A percentile compares a stretch with the other conserved stretches of the same genome.
These are phyloP conservation scores for Rallus crepitans DNA, from an alignment of 2,797 vertebrate species.

Conservation along the genomic window DNA sequence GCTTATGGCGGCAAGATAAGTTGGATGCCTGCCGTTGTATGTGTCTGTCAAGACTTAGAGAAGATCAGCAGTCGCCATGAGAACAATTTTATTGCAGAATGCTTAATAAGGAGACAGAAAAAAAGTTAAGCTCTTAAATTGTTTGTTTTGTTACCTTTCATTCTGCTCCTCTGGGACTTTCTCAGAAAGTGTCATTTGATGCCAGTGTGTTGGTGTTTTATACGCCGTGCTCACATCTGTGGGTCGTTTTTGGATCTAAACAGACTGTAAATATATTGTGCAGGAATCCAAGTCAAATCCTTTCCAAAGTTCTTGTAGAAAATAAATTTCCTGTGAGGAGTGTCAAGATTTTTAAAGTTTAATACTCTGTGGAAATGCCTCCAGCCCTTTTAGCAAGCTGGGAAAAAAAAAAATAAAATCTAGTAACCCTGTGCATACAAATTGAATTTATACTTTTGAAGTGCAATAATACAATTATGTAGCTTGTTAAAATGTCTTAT, in stretches of 20 bases:
- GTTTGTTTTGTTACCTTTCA: neutral
- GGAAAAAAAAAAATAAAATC: constrained; percentile 12
- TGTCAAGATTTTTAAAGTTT: constrained; percentile 74
- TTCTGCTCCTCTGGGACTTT: neutral
- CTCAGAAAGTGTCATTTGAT: neutral
- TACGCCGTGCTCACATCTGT: neutral
- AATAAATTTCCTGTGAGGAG: constrained; percentile 75
- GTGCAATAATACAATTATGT: neutral
- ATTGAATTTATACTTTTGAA: constrained; percentile 30
- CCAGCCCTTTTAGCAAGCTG: constrained; percentile 33
- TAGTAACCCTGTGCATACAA: constrained; percentile 18
- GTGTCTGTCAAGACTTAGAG: neutral
- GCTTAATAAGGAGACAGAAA: neutral
- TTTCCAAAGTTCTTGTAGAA: constrained; percentile 70
- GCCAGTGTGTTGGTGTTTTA: neutral
- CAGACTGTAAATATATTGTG: constrained; percentile 64
- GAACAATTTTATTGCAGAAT: neutral
- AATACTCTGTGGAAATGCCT: constrained; percentile 51
- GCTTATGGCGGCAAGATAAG: neutral
- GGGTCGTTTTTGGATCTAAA: constrained; percentile 17
- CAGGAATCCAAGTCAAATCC: constrained; percentile 69
- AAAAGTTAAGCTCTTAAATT: neutral
- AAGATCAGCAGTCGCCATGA: neutral
- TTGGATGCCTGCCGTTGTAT: neutral
- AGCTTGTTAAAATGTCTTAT: neutral